Evolutionary conservation across 2,113 vertebrate genomes (phyloP), one percentile per base, ranked within the genome.

Genomic region (Chrysemys picta): DNA sequence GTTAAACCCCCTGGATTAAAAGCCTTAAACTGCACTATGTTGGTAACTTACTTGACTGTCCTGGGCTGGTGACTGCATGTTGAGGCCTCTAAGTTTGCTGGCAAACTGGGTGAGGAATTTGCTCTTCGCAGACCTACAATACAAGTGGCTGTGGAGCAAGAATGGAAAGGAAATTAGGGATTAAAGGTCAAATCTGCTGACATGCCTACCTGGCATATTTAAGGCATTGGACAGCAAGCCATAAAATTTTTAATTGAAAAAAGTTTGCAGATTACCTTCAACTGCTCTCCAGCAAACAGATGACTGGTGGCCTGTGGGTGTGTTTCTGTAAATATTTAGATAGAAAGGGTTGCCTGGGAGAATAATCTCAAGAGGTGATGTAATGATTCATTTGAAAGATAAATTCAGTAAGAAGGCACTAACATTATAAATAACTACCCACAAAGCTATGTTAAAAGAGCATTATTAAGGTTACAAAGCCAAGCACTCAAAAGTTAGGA

Each of bases 41-140:
- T 96, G 24, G 75, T 72, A 12, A 10, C 47, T 89, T 69, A 25
- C 2, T 0, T 75, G 80, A 76, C 62, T 45, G 12, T 24, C 42
- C 45, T 76, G 22, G 84, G 50, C 57, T 56, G 2, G 56, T 52
- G 65, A 24, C 2, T 5, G 35, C 2, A 0, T 90, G 75, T 45
- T 91, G 56, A 80, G n/a, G 4, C 0, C 0, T 84, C 83, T 50
- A 0, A 0, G 56, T 87, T 84, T 42, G 47, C 84, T 93, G 84
- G 82, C 47, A 85, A 82, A n/a, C 35, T 0, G 1, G 8, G 14
- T 42, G 13, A 87, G 42, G 29, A 89, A 52, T 91, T 88, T 93
- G 31, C 78, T 45, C 90, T 88, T 88, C 42, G 22, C 24, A 31
- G 56, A 93, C 75, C 22, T 84, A n/a, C 49, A 85, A 1, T 82